These are phyloP conservation scores for Pyrocoelia pectoralis DNA, from an alignment of 2,888 invertebrate species.

Conservation along the genomic window DNA sequence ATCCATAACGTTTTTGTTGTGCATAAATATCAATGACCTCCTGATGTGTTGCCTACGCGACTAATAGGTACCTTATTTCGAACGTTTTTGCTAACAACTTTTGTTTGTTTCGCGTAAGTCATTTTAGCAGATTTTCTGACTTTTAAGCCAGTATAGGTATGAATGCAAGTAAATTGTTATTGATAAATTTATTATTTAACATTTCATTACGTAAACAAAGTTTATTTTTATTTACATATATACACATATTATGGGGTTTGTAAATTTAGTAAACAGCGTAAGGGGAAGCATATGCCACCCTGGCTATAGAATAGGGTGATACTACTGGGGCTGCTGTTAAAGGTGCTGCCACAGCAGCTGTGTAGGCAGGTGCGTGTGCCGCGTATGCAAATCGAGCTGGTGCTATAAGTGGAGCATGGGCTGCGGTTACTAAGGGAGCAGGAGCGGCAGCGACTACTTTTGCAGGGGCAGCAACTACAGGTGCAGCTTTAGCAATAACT, in stretches of 20 bases:
- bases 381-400: slow-evolving; percentile 30
- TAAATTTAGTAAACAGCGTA: slow-evolving; percentile 15
- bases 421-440: slow-evolving; percentile 27
- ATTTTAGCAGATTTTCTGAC: no score
- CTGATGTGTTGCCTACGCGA: no score
- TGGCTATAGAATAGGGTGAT: slow-evolving; percentile 16
- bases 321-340: slow-evolving; percentile 12
- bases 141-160: no score
- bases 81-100: no score
- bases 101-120: no score
- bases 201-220: no score
- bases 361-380: slow-evolving; percentile 13
- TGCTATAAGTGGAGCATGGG: slow-evolving; percentile 53
- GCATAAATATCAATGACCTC: no score
- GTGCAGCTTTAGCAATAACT: slow-evolving; percentile 43
- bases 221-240: slow-evolving; percentile 3
- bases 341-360: slow-evolving; percentile 15
- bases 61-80: no score
- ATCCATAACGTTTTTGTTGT: no score
- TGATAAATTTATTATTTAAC: no score
- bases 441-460: slow-evolving; percentile 11
- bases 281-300: slow-evolving; percentile 31
- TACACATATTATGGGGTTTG: not conserved
- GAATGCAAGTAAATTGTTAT: no score
- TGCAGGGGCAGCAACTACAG: slow-evolving; percentile 22